phyloP scores from a whole-genome alignment of 2,888 invertebrate genomes.

The Campoplex capitator region DNA sequence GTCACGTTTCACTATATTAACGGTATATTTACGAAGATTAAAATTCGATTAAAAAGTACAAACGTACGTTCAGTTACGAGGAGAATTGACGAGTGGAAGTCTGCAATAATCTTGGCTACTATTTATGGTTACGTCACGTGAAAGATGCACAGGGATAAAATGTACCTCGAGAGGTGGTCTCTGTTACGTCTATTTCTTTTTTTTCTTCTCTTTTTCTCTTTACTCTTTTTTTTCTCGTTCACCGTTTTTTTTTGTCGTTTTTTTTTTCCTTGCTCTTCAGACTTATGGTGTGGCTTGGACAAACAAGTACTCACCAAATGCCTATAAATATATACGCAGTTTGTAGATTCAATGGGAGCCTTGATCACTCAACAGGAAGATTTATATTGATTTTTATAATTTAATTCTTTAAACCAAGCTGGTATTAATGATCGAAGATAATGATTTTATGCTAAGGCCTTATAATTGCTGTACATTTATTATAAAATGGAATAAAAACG shows the following conservation, averaged over 20 bases:
- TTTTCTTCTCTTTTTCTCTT: conserved; percentile 8
- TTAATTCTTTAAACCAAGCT: conserved; percentile 16
- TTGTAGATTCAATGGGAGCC: conserved; percentile 22
- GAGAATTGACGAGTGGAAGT: conserved; percentile 69
- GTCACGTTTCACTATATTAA: neutral
- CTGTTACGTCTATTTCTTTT: conserved; percentile 36
- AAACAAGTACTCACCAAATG: conserved; percentile 4
- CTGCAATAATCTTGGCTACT: conserved; percentile 66
- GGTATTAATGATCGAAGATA: conserved; percentile 25
- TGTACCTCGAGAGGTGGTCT: conserved; percentile 61
- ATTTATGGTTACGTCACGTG: conserved; percentile 71
- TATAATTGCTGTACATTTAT: conserved; percentile 7
- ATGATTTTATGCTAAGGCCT: conserved; percentile 26
- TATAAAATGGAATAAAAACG: neutral
- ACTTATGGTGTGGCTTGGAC: conserved; percentile 32
- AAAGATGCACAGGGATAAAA: conserved; percentile 51
- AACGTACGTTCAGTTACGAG: conserved; percentile 64
- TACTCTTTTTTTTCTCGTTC: conserved; percentile 18
- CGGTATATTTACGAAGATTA: neutral
- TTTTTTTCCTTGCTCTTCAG: conserved; percentile 2
- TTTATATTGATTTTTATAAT: conserved; percentile 29
- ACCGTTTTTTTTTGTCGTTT: conserved; percentile 22
- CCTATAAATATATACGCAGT: conserved; percentile 42
- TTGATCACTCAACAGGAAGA: conserved; percentile 51
- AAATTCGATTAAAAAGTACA: conserved; percentile 4